Conservation (phyloP, 2,113 vertebrate species). For the Brevimyrus niger region DNA sequence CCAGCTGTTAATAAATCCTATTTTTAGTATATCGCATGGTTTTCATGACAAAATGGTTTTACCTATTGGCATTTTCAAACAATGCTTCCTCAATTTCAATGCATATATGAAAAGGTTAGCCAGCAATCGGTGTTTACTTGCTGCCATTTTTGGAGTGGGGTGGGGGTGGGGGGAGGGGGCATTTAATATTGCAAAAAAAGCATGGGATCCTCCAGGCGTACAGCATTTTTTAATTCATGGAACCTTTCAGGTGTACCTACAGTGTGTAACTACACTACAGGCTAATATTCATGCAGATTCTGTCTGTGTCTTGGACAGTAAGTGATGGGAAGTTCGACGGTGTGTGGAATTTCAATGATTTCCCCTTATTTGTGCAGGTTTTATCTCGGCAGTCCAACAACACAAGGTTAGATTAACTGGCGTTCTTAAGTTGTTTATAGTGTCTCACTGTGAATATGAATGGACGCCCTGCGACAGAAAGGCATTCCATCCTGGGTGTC, state of each 20-base stretch:
- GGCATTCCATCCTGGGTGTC: background rate
- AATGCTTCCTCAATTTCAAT: background rate
- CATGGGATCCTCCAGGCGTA: background rate
- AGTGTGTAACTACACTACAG: background rate
- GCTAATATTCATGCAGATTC: background rate
- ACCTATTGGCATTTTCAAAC: constrained; percentile 3
- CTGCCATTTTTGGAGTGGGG: background rate
- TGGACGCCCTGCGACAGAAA: background rate
- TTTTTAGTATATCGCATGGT: background rate
- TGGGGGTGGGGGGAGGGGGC: background rate
- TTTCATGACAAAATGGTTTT: background rate
- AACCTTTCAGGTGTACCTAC: background rate
- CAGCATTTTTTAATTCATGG: background rate
- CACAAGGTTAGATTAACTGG: background rate
- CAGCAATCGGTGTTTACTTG: background rate
- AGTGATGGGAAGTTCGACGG: background rate
- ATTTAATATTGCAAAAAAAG: background rate
- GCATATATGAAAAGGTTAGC: constrained; percentile 12
- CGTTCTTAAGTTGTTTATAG: background rate
- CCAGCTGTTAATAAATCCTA: background rate
- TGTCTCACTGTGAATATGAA: background rate
- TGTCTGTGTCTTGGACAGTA: background rate
- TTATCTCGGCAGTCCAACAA: background rate
- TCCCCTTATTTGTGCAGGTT: background rate
- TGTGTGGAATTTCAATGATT: background rate